Percentiles rank a stretch among this genome's conserved stretches.
Evolutionary conservation across 1,140 invertebrate genomes (phyloP).

Genomic region (Thereuonema tuberculata): DNA sequence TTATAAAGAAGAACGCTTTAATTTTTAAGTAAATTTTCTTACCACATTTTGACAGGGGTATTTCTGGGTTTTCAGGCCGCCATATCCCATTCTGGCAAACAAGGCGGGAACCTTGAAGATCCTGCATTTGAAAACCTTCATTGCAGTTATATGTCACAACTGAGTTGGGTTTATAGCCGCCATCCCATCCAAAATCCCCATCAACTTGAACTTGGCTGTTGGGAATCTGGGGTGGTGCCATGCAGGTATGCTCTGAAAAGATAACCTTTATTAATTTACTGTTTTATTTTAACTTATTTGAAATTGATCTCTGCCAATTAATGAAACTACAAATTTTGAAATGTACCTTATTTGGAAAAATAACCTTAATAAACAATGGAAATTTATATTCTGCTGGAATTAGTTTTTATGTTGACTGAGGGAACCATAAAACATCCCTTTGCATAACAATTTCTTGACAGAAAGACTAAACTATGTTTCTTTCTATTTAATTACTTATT

Average conservation of each 20-base stretch:
- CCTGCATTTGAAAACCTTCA: not conserved
- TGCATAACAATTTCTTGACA: too few species aligned
- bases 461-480: too few species aligned
- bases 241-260: constrained; percentile 3
- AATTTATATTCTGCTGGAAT: too few species aligned
- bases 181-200: not conserved
- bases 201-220: not conserved
- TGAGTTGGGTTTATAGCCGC: not conserved
- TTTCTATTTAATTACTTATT: too few species aligned
- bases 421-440: too few species aligned
- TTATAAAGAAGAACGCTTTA: too few species aligned
- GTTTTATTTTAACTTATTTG: not conserved
- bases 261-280: not conserved
- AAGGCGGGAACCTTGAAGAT: not conserved
- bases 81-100: constrained; percentile 8
- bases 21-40: not conserved
- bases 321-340: not conserved
- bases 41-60: constrained; percentile 2
- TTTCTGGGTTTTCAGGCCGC: not conserved
- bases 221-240: not conserved
- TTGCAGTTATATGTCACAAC: not conserved
- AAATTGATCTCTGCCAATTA: not conserved
- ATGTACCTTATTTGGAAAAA: not conserved
- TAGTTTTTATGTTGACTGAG: too few species aligned
- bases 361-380: too few species aligned